Percentiles rank a stretch among this genome's conserved stretches.
Conservation (phyloP, 2,113 vertebrate species). For the Megalops atlanticus region DNA sequence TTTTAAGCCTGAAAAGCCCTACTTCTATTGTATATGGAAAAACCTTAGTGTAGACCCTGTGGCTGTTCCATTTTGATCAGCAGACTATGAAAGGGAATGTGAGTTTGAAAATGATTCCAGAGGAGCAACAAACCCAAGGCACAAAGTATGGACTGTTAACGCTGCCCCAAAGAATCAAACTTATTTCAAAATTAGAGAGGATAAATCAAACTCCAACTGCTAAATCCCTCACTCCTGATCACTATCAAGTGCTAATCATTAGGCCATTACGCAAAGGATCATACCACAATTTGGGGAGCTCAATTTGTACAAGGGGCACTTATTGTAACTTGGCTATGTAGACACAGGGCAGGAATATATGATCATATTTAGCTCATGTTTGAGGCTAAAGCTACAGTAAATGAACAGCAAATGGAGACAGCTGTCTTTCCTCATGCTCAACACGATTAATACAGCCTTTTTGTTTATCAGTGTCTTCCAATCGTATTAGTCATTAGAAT, state of each 20-base stretch:
- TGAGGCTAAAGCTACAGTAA: not conserved
- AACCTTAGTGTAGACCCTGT: constrained; percentile 20
- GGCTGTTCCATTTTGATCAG: constrained; percentile 52
- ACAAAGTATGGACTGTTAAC: constrained; percentile 19
- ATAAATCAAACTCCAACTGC: not conserved
- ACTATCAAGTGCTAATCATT: not conserved
- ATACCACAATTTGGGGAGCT: not conserved
- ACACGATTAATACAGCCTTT: not conserved
- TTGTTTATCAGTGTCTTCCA: not conserved
- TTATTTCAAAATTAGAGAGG: constrained; percentile 10
- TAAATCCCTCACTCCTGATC: not conserved
- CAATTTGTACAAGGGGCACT: not conserved
- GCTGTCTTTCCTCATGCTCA: not conserved
- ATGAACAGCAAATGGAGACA: not conserved
- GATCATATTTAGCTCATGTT: constrained; percentile 1
- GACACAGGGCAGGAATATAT: not conserved
- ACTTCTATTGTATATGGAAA: not conserved
- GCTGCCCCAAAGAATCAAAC: constrained; percentile 28
- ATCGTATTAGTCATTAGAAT: constrained; percentile 18
- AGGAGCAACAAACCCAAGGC: constrained; percentile 36
- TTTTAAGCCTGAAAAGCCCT: not conserved
- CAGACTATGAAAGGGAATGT: constrained; percentile 50
- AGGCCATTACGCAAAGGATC: not conserved
- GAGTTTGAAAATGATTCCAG: constrained; percentile 45
- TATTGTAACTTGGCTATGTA: not conserved